Evolutionary conservation across 2,797 vertebrate species (phyloP).

Genomic region (Perodicticus potto): DNA sequence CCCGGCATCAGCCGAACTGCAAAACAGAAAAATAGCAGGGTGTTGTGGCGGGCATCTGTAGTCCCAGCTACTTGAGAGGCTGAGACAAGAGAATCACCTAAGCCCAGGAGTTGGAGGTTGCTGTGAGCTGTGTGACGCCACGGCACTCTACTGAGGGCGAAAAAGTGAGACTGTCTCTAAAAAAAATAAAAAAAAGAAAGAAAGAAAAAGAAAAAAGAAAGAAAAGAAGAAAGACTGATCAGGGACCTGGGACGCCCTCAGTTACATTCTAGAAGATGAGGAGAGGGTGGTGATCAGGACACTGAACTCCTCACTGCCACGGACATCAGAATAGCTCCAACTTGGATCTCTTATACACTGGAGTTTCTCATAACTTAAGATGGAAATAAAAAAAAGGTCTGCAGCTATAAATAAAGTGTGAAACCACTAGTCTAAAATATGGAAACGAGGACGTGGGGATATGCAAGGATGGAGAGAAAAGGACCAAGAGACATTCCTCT

Average conservation of each 20-base stretch:
- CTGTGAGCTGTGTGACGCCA: too few relatives aligned
- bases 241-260: background rate
- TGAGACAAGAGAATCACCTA: too few relatives aligned
- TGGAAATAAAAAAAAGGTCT: background rate
- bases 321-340: background rate
- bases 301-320: background rate
- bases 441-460: background rate
- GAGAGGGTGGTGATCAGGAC: background rate
- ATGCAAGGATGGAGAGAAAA: background rate
- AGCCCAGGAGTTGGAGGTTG: too few relatives aligned
- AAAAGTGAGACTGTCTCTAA: too few relatives aligned
- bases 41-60: too few relatives aligned
- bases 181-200: background rate
- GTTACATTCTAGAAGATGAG: background rate
- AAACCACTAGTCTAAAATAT: background rate
- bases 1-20: too few relatives aligned
- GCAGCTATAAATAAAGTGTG: constrained; percentile 30
- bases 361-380: background rate
- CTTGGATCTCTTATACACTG: background rate
- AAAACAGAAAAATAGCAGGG: too few relatives aligned
- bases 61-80: too few relatives aligned
- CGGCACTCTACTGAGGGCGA: too few relatives aligned
- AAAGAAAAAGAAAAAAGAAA: background rate
- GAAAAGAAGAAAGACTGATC: background rate
- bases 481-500: too few relatives aligned